phyloP scores from a whole-genome alignment of 2,888 invertebrate genomes.

The Mesorhabditis spiculigera region DNA sequence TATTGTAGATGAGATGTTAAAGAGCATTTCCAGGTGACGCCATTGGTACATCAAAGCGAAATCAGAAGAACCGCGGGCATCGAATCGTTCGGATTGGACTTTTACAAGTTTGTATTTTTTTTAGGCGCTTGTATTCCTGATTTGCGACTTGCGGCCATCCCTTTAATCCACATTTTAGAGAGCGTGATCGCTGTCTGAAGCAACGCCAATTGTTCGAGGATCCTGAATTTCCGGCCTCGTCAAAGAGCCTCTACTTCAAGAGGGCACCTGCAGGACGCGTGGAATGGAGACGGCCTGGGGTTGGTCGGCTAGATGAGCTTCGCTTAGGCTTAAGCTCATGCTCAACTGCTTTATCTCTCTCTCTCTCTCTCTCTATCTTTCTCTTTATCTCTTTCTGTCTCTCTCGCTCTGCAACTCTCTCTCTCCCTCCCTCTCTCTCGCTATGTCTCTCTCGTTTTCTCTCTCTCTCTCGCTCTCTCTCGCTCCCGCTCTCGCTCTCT shows the following conservation, averaged over 20 bases:
- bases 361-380: too few relatives aligned
- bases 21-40: neutral
- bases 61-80: neutral
- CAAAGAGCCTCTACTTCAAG: constrained; percentile 80
- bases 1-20: too few relatives aligned
- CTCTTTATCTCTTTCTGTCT: too few relatives aligned
- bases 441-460: too few relatives aligned
- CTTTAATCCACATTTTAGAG: constrained; percentile 53
- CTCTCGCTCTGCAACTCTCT: too few relatives aligned
- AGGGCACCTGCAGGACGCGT: constrained; percentile 77
- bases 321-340: too few relatives aligned
- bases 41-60: constrained; percentile 1
- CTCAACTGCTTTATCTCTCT: too few relatives aligned
- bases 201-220: constrained; percentile 79
- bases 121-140: too few relatives aligned
- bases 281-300: constrained; percentile 86
- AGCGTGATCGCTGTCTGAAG: neutral
- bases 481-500: too few relatives aligned
- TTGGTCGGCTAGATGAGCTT: neutral
- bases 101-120: neutral
- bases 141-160: too few relatives aligned
- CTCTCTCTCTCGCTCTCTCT: too few relatives aligned
- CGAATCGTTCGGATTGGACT: constrained; percentile 4
- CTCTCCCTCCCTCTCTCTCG: too few relatives aligned
- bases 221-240: constrained; percentile 78